Percentiles rank a stretch among this genome's conserved stretches.
These are phyloP conservation scores for Meda fulgida DNA, from an alignment of 2,797 vertebrate genomes.

Conservation along the genomic window DNA sequence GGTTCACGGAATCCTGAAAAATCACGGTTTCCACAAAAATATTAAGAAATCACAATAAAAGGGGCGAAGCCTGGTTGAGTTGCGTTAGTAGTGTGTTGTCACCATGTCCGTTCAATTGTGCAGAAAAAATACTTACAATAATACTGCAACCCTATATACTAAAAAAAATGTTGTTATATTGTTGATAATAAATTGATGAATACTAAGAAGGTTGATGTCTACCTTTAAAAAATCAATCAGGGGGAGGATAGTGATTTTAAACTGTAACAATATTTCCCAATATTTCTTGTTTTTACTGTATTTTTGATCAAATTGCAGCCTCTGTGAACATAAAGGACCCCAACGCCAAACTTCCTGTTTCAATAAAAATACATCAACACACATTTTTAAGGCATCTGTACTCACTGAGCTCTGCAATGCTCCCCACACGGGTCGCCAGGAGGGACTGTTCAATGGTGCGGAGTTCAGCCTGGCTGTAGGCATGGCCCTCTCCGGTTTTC, in stretches of 20 bases:
- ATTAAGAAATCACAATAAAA: background rate
- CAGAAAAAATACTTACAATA: too few species aligned
- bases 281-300: background rate
- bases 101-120: too few species aligned
- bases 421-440: slow-evolving; percentile 93
- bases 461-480: slow-evolving; percentile 92
- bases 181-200: background rate
- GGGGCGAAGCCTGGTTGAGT: background rate
- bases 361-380: slow-evolving; percentile 10
- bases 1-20: too few species aligned
- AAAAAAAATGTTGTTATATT: background rate
- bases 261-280: background rate
- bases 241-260: background rate
- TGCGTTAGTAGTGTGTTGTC: background rate
- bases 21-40: too few species aligned
- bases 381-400: slow-evolving; percentile 7
- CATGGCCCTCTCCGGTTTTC: slow-evolving; percentile 83
- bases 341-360: background rate
- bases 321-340: background rate
- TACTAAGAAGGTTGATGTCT: background rate
- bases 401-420: slow-evolving; percentile 98
- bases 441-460: slow-evolving; percentile 95
- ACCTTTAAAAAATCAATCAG: background rate
- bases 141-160: too few species aligned
- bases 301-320: background rate